Base-by-base conservation (phyloP, 2,888 invertebrate genomes). In the Andrena minutula region DNA sequence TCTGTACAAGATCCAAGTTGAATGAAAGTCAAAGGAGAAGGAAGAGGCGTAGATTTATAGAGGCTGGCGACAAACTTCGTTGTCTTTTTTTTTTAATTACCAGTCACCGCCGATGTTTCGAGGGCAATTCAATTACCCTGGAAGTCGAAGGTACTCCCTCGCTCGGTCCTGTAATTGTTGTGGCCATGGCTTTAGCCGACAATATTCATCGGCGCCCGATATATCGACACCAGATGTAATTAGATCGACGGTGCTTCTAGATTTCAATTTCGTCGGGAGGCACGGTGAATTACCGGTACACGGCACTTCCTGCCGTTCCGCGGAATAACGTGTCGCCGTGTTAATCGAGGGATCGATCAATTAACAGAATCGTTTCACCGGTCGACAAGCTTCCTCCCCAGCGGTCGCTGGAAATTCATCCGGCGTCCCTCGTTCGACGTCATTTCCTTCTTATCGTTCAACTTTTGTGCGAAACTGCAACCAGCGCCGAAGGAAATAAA, bases 141-240 rank as follows among this genome's bases (percentile, higher is more conserved):
- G 76, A 86, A 84, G 86, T 83, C 63, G 80, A 61, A 73, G 80
- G 75, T 78, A 78, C 65, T 81, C 71, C 64, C 74, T 69, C 61
- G 56, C 56, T 76, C 84, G 75, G 81, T 61, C 81, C 86, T 71
- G 76, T 84, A 86, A 86, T 86, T 86, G 86, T 86, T 86, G 84
- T 32, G 84, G 84, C 79, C 72, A 86, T 84, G 68, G 84, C 78
- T 75, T 66, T 68, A 64, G 69, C 63, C 74, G 32, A 78, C 86
- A 86, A 86, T 86, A 86, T 86, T 86, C 83, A 78, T 68, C 84
- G 76, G n/a, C 75, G 63, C 71, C 74, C 84, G 84, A 79, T 86
- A 85, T 75, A 81, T 86, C 84, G 86, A 71, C 75, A 76, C 81
- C 78, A 82, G 86, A 76, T 79, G 86, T 86, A 86, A 86, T 86